These are phyloP conservation scores for Rhyacophila evoluta DNA, from an alignment of 2,888 invertebrate genomes.

Conservation along the genomic window DNA sequence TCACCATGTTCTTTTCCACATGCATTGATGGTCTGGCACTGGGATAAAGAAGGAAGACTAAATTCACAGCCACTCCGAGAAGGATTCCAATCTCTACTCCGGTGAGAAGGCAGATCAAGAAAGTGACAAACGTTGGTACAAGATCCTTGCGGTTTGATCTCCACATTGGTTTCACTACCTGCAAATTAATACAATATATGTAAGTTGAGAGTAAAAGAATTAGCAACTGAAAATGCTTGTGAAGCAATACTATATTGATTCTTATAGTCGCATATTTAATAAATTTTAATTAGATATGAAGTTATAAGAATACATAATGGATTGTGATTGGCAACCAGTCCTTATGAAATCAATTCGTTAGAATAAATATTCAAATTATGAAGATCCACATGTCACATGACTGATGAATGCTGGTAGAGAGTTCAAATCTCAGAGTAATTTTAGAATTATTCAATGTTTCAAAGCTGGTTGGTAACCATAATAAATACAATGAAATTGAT, in stretches of 20 bases:
- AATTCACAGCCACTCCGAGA: constrained; percentile 83
- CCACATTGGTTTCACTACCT: constrained; percentile 88
- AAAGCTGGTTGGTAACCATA: no score
- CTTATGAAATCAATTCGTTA: no score
- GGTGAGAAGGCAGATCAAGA: constrained; percentile 81
- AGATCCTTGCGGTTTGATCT: constrained; percentile 83
- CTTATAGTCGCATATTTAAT: no score
- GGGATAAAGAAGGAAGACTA: constrained; percentile 82
- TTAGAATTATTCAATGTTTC: no score
- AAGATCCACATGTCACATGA: no score
- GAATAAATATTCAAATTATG: no score
- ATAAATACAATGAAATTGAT: background rate
- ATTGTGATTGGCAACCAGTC: no score
- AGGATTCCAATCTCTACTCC: constrained; percentile 91
- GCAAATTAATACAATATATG: constrained; percentile 37
- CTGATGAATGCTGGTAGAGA: no score
- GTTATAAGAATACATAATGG: no score
- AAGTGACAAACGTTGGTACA: constrained; percentile 85
- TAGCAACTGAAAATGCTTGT: background rate
- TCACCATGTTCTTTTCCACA: constrained; percentile 78
- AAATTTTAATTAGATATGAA: no score
- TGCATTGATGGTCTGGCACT: constrained; percentile 83
- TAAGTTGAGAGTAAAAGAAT: background rate
- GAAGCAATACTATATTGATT: no score
- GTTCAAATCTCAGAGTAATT: no score